Evolutionary conservation across 2,888 invertebrate species (phyloP).

Genomic region (Alloplasta piceator): DNA sequence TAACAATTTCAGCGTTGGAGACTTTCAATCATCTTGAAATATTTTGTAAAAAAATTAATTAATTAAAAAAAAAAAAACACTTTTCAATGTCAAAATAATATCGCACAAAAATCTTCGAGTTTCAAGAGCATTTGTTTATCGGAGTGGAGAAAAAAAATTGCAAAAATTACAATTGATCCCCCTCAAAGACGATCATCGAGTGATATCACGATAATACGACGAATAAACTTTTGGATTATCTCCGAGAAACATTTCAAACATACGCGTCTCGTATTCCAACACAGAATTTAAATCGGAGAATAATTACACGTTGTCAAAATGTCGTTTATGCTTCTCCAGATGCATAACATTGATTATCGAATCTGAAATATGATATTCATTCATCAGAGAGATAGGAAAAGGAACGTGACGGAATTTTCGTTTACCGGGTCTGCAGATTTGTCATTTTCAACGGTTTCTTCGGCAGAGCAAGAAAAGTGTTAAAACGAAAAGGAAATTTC

Average conservation of each 20-base stretch:
- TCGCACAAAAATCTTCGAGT: too few species aligned
- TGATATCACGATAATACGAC: conserved; percentile 13
- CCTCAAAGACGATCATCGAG: too few species aligned
- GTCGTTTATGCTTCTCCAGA: neutral
- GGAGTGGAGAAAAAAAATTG: too few species aligned
- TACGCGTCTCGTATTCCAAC: conserved; percentile 22
- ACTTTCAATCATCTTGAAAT: too few species aligned
- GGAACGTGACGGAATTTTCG: neutral
- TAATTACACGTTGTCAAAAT: neutral
- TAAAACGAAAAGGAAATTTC: too few species aligned
- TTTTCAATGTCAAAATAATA: too few species aligned
- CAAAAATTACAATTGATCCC: too few species aligned
- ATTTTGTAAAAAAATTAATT: conserved; percentile 56
- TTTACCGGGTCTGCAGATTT: too few species aligned
- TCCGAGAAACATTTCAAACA: conserved; percentile 18
- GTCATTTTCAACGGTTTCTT: too few species aligned
- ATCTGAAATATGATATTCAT: neutral
- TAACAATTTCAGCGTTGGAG: too few species aligned
- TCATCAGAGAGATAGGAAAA: neutral
- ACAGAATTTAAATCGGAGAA: neutral
- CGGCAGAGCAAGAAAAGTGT: too few species aligned
- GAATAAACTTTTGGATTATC: conserved; percentile 3
- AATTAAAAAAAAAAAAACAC: neutral
- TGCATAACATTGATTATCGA: neutral
- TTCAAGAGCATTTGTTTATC: too few species aligned